These are phyloP conservation scores for Zygaena filipendulae DNA, from an alignment of 2,888 invertebrate species.

Conservation along the genomic window DNA sequence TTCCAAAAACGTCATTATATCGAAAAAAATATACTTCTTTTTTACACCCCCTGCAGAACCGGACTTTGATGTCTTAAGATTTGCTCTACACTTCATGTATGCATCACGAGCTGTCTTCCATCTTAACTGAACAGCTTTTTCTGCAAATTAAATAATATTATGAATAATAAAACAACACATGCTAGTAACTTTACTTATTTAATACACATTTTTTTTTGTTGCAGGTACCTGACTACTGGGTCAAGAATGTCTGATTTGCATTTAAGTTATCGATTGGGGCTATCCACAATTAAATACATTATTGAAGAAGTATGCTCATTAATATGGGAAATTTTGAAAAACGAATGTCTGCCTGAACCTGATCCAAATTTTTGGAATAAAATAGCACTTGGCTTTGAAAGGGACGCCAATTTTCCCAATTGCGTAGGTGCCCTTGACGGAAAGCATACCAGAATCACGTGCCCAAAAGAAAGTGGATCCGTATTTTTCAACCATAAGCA, in stretches of 20 bases:
- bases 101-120: constrained; percentile 18
- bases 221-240: constrained; percentile 23
- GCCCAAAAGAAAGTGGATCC: constrained; percentile 7
- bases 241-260: constrained; percentile 23
- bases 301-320: constrained; percentile 23
- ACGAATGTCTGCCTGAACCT: constrained; percentile 12
- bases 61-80: constrained; percentile 13
- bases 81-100: constrained; percentile 17
- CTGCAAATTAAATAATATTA: constrained; percentile 17
- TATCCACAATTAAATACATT: constrained; percentile 23
- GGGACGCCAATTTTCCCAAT: constrained; percentile 14
- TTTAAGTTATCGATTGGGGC: constrained; percentile 24
- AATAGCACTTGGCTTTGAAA: constrained; percentile 12
- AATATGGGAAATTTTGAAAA: constrained; percentile 22
- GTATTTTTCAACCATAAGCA: constrained; percentile 19
- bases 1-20: too few relatives aligned
- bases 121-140: constrained; percentile 16
- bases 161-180: too few relatives aligned
- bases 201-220: constrained; percentile 18
- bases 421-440: constrained; percentile 12
- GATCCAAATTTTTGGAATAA: too few relatives aligned
- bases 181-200: too few relatives aligned
- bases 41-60: too few relatives aligned
- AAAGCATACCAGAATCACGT: constrained; percentile 8
- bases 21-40: too few relatives aligned